phyloP scores from a whole-genome alignment of 2,888 invertebrate genomes.

The Cosmorhoe ocellata region DNA sequence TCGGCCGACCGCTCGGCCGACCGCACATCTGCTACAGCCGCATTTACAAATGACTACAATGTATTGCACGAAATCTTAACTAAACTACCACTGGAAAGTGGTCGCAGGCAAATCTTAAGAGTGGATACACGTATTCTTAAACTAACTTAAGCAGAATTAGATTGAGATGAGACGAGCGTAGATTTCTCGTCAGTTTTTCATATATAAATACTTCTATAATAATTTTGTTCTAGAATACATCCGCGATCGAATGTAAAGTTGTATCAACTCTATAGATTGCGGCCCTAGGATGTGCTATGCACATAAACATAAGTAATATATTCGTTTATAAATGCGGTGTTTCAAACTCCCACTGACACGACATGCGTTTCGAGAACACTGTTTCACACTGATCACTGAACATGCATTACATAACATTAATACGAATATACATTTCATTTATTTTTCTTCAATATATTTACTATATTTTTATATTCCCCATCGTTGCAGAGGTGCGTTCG shows the following conservation, averaged over 20 bases:
- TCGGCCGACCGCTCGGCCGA: too few species aligned
- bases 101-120: slow-evolving; percentile 2
- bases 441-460: not conserved
- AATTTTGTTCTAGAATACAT: too few species aligned
- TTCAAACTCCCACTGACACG: slow-evolving; percentile 2
- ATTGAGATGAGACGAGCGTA: too few species aligned
- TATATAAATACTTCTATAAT: too few species aligned
- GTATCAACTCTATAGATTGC: slow-evolving; percentile 1
- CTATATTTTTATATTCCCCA: not conserved
- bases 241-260: too few species aligned
- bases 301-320: slow-evolving; percentile 7
- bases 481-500: slow-evolving; percentile 1
- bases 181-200: too few species aligned
- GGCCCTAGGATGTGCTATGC: slow-evolving; percentile 12
- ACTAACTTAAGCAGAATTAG: too few species aligned
- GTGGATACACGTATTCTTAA: too few species aligned
- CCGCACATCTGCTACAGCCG: slow-evolving; percentile 12
- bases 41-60: slow-evolving; percentile 35
- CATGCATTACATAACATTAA: slow-evolving; percentile 13
- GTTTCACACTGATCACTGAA: too few species aligned
- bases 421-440: slow-evolving; percentile 20
- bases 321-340: slow-evolving; percentile 33
- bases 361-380: not conserved
- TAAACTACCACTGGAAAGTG: not conserved
- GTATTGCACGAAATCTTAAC: slow-evolving; percentile 28